A percentile compares a stretch with the other conserved stretches of the same genome.
Evolutionary conservation across 2,797 vertebrate genomes (phyloP).

Genomic region (Alcedo quadribrachys): DNA sequence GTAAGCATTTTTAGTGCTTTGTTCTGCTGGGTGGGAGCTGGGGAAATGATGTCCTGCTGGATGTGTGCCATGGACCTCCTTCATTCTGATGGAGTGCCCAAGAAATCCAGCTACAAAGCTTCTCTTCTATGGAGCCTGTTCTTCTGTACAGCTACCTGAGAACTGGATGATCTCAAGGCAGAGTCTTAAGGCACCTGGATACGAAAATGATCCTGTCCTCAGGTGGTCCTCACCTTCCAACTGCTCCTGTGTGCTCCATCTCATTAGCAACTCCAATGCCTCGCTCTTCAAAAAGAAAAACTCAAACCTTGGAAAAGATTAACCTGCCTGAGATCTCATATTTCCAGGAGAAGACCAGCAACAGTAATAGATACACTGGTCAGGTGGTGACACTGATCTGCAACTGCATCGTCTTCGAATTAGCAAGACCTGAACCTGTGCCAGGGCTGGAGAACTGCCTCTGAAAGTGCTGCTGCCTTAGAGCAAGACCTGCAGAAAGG

Average conservation of each 20-base stretch:
- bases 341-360: not conserved
- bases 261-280: not conserved
- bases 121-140: not conserved
- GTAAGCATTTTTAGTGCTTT: not conserved
- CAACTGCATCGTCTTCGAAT: not conserved
- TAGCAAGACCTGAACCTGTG: rapidly evolving
- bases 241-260: not conserved
- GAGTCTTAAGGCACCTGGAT: not conserved
- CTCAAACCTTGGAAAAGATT: not conserved
- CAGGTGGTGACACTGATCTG: not conserved
- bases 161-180: not conserved
- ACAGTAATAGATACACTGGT: not conserved
- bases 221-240: not conserved
- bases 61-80: not conserved
- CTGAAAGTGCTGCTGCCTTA: not conserved
- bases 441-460: not conserved
- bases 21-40: not conserved
- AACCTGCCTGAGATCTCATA: not conserved
- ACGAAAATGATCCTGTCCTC: not conserved
- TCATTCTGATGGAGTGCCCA: rapidly evolving
- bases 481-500: not conserved
- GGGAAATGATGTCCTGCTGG: not conserved
- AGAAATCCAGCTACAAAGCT: not conserved
- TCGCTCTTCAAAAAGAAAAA: not conserved
- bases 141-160: not conserved